Evolutionary conservation across 2,113 vertebrate genomes (phyloP), one percentile per base, ranked within the genome.

Genomic region (Melanotaenia duboulayi): DNA sequence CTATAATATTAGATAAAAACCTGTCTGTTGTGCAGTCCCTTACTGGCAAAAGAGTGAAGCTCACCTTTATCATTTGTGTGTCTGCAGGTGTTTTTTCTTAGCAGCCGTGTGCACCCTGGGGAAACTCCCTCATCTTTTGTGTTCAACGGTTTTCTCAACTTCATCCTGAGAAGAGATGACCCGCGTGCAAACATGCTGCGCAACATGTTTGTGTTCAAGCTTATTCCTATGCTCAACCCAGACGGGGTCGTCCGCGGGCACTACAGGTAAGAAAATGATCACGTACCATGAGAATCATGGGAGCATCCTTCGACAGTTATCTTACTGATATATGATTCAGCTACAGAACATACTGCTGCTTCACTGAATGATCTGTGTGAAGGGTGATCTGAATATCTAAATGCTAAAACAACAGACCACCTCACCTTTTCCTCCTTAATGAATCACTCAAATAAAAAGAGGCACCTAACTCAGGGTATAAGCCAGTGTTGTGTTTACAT

Each of bases 51-150:
- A 14, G 9, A 0, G n/a, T 28, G 25, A 56, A 4, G 2, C 40
- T 78, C 7, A 70, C n/a, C 7, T 11, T 40, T 12, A 23, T 20
- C 49, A 3, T 52, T 3, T 8, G 0, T 70, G 35, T 63, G 13
- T 72, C 20, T 50, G 48, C 77, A 98, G 98, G 96, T 98, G 56
- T 99, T 98, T 87, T 98, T 99, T 80, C 93, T 99, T 71, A 99
- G 97, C 92, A 98, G 97, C 58, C 94, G 98, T 16, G 98, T 99
- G 10, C 98, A 99, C 61, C 98, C 98, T 0, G 98, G 98, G 7
- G 98, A 99, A 88, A 99, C 97, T 0, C 98, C 98, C 0, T 96
- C 98, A 16, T 98, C 97, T 69, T 99, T 98, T 0, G 98, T 99
- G 64, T 99, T 99, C 82, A 99, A 98, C 0, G 98, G 97, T 44